Conservation (phyloP, 2,888 invertebrate species). For the Rotaria socialis region DNA sequence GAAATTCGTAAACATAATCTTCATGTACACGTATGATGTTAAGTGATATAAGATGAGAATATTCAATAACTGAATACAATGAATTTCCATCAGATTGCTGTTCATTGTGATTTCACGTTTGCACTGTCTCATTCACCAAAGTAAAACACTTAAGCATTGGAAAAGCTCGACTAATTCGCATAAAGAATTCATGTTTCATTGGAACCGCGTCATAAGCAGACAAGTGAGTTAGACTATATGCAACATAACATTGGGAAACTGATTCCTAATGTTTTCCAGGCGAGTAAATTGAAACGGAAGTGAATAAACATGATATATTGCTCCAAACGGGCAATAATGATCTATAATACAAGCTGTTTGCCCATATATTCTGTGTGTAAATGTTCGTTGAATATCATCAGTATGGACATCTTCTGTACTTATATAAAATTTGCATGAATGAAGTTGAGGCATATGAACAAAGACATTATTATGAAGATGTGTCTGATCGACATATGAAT, state of each 20-base stretch:
- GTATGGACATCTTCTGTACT: background rate
- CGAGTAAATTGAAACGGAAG: background rate
- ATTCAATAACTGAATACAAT: too few species aligned
- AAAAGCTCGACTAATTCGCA: background rate
- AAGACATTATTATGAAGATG: background rate
- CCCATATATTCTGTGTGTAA: background rate
- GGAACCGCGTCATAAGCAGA: background rate
- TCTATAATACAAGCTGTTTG: background rate
- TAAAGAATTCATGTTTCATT: background rate
- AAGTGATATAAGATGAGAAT: too few species aligned
- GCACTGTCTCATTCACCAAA: background rate
- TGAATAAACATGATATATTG: background rate
- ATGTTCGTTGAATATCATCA: background rate
- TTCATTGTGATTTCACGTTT: background rate
- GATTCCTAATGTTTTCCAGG: background rate
- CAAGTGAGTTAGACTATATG: background rate
- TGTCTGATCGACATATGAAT: background rate
- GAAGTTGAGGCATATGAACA: background rate
- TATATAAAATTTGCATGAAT: background rate
- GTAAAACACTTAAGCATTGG: background rate
- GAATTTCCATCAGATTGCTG: background rate
- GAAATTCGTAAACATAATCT: too few species aligned
- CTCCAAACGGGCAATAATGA: background rate
- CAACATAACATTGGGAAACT: background rate
- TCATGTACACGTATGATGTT: too few species aligned